phyloP scores from a whole-genome alignment of 1,140 invertebrate genomes.

The Brevipalpus yothersi region DNA sequence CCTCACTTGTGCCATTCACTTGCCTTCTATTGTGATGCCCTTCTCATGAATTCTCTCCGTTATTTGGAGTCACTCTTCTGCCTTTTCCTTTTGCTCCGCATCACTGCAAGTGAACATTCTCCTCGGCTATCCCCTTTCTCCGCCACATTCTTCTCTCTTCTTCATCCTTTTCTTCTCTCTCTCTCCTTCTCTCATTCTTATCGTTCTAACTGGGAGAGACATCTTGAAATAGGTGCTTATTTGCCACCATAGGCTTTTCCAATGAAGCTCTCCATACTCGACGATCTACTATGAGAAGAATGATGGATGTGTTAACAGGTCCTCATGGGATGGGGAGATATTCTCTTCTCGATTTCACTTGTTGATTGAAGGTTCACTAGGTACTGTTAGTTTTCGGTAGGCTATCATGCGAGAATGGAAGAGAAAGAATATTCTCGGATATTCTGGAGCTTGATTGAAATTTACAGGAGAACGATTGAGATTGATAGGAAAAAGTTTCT shows the following conservation, averaged over 20 bases:
- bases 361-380: neutral
- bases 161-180: neutral
- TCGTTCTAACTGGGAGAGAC: no score
- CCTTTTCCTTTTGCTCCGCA: neutral
- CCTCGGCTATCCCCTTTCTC: neutral
- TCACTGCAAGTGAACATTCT: neutral
- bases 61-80: neutral
- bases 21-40: neutral
- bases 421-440: no score
- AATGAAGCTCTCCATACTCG: neutral
- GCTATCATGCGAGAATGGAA: no score
- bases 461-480: no score
- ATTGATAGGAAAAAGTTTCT: neutral
- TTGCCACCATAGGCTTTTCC: neutral
- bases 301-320: neutral
- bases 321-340: neutral
- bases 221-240: neutral
- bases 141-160: neutral
- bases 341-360: neutral
- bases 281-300: neutral
- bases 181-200: neutral
- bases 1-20: neutral
- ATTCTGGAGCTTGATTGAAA: no score
- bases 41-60: neutral
- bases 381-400: no score